Base-by-base conservation (phyloP, 1,140 invertebrate genomes). In the Rhopalosiphum padi region DNA sequence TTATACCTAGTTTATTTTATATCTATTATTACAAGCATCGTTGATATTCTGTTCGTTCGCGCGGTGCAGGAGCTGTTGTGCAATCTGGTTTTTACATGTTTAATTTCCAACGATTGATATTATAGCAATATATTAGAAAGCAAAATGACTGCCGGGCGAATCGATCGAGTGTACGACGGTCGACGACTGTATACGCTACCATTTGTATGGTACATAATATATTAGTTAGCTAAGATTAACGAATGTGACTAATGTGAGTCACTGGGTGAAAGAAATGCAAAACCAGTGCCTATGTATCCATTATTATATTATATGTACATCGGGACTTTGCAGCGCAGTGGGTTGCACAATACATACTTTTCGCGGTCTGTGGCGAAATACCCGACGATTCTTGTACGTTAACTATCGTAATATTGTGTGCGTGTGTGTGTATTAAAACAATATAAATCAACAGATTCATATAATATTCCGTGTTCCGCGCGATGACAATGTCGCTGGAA, bases 121-220 rank as follows among this genome's bases (percentile, higher is more conserved):
- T n/a, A 18, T n/a, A 77, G 60, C 60, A 77, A n/a, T 77, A 77
- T 77, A 87, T 89, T 89, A 89, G 88, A 89, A 89, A 89, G 88
- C 88, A 77, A 77, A 18, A n/a, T 89, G 21, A 55, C 88, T 89
- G 88, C 23, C 30, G 88, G 88, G 86, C 86, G 30, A 88, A 89
- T 89, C 51, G 88, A 89, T 89, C 51, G 86, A 30, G 87, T 37
- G 35, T 48, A 35, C 86, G 86, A n/a, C 41, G 85, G 77, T 82
- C 30, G 82, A 46, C 41, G 23, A 86, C 41, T n/a, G 11, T 86
- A 46, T 86, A 6, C 30, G 55, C 30, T 60, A 11, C 60, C 60
- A 77, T n/a, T 77, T n/a, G 30, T n/a, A 77, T 77, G n/a, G 15
- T 21, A n/a, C 60, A 77, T 77, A n/a, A 77, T 18, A 77, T 77